These are phyloP conservation scores for Acestrorhynchus altus DNA, from an alignment of 2,797 vertebrate genomes.

Conservation along the genomic window DNA sequence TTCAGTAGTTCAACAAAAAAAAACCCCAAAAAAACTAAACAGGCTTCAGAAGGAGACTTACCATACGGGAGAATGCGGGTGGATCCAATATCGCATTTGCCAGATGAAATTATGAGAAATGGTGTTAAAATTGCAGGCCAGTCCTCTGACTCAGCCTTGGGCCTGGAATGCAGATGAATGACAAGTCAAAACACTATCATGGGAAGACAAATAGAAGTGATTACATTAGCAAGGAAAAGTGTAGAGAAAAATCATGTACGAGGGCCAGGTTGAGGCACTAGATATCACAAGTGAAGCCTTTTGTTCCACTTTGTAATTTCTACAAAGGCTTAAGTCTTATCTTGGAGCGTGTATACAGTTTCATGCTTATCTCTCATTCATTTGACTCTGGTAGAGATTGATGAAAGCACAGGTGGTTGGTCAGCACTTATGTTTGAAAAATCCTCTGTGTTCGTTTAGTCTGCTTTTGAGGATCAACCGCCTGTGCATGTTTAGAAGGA, in stretches of 20 bases:
- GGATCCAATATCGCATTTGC: constrained; percentile 22
- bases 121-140: constrained; percentile 18
- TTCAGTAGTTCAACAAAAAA: not conserved
- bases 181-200: constrained; percentile 50
- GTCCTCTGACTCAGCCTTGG: constrained; percentile 41
- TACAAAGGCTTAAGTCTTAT: constrained; percentile 47
- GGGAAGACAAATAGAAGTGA: constrained; percentile 45
- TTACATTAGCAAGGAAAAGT: constrained; percentile 44
- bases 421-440: constrained; percentile 55
- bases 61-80: not conserved
- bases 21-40: not conserved
- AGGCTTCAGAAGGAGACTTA: not conserved
- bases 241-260: constrained; percentile 9
- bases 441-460: constrained; percentile 56
- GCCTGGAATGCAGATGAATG: constrained; percentile 50
- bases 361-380: constrained; percentile 49
- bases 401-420: constrained; percentile 52
- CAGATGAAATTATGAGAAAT: constrained; percentile 42
- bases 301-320: constrained; percentile 42
- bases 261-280: constrained; percentile 28
- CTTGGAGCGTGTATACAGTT: constrained; percentile 47
- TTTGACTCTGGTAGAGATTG: constrained; percentile 51
- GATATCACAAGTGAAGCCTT: constrained; percentile 41
- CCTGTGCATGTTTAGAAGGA: constrained; percentile 34
- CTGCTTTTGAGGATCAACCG: constrained; percentile 43